Percentiles rank a stretch among this genome's conserved stretches.
These are phyloP conservation scores for Syrrhaptes paradoxus DNA, from an alignment of 2,113 vertebrate species.

Conservation along the genomic window DNA sequence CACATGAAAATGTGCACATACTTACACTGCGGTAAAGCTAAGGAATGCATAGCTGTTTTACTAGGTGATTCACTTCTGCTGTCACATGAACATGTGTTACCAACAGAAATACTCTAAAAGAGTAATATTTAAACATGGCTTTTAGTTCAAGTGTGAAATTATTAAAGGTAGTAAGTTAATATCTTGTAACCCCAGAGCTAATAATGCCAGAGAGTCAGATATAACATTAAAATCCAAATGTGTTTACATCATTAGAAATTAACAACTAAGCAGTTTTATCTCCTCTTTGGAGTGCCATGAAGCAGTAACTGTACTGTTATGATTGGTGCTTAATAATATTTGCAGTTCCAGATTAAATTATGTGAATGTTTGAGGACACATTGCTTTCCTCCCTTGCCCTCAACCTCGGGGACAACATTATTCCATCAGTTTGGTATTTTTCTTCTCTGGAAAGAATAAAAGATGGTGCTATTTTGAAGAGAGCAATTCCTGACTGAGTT, in stretches of 20 bases:
- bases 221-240: conserved; percentile 51
- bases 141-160: conserved; percentile 35
- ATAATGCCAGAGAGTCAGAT: conserved; percentile 34
- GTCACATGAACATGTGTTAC: neutral
- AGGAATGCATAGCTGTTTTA: neutral
- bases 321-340: conserved; percentile 65
- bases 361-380: conserved; percentile 53
- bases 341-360: conserved; percentile 64
- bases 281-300: conserved; percentile 43
- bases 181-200: conserved; percentile 41
- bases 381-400: conserved; percentile 21
- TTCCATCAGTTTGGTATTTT: conserved; percentile 9
- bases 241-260: conserved; percentile 66
- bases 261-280: conserved; percentile 64
- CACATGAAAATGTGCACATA: neutral
- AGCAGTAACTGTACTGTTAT: conserved; percentile 51
- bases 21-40: neutral
- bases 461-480: neutral
- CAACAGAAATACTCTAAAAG: conserved; percentile 3
- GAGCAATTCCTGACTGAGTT: neutral
- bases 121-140: neutral
- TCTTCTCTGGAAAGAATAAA: neutral
- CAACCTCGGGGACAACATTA: conserved; percentile 18
- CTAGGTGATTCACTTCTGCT: neutral
- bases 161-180: conserved; percentile 21